Base-by-base conservation (phyloP, 2,888 invertebrate genomes). In the Diaphora mendica region DNA sequence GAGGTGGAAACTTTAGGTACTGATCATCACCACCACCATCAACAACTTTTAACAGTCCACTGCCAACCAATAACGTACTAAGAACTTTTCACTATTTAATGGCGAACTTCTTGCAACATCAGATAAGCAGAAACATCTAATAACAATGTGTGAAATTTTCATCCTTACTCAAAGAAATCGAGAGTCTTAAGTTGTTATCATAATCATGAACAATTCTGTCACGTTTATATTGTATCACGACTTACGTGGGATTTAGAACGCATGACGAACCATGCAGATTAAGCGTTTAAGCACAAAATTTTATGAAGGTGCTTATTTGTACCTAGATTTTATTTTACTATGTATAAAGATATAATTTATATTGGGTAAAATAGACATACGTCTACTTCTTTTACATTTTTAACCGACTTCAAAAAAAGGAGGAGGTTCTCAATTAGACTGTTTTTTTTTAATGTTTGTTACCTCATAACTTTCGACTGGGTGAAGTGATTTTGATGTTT, bases 181-280 rank as follows among this genome's bases (percentile, higher is more conserved):
- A 79, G 79, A 82, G 77, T 77, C 73, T 68, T 69, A 39, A 75
- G 42, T 55, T 75, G 59, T 76, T 82, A 85, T 85, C 80, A 80
- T 74, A 77, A 77, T 82, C 72, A 68, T 78, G 64, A 72, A 77
- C 73, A 77, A 79, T 85, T 82, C 80, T 80, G 82, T 86, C 85
- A 85, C 84, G 86, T 76, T 81, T 59, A 13, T 75, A 79, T 80
- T 76, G 79, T 78, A 77, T 80, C 86, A 85, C 84, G 85, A 83
- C 69, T 73, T 72, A 79, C 85, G 86, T 86, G 86, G 84, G 85
- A 85, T 82, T 77, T 76, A 33, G 77, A 75, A 68, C 78, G 77
- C 23, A 39, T n/a, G 39, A 70, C 71, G 73, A 77, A 82, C 81
- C 76, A 75, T 70, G 82, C 69, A 70, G 62, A 73, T 79, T 75